Evolutionary conservation across 2,888 invertebrate species (phyloP), one percentile per base, ranked within the genome.

Genomic region (Trimorus sp.): DNA sequence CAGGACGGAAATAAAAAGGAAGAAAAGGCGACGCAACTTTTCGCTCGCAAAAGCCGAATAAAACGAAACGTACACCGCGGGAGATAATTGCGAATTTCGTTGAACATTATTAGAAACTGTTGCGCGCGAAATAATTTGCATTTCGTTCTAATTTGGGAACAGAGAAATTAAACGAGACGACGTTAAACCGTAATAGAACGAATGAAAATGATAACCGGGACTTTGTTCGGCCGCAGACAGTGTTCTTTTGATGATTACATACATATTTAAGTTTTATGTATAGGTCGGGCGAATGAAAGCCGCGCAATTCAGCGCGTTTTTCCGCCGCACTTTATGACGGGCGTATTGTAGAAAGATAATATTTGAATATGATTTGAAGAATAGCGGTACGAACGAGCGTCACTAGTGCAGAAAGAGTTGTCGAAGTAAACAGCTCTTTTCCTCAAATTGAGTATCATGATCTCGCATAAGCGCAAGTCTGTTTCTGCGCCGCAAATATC

Each of bases 71-170:
- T 38, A 38, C 7, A 38, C 11, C 38, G 40, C 37, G 48, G 11
- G 16, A 70, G 49, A 70, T 58, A 56, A 49, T 60, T 60, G 11
- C 38, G 36, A 56, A 12, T 59, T 49, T 59, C 26, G 36, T 16
- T 69, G 15, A 66, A 66, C 54, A 45, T 66, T 66, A 66, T 54
- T 36, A 56, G 66, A 40, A 66, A 45, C 58, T 53, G 59, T 60
- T 60, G 70, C 40, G 42, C 51, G 42, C 38, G 36, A 60, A 70
- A 51, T 70, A 59, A 70, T 51, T 70, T 40, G 51, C 66, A 42
- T 42, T 53, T 66, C 36, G 36, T 53, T 66, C 42, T 53, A 66
- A 66, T 42, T 66, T 66, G 14, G 42, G 45, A 56, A 54, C 66
- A n/a, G 54, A 54, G 16, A 56, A 40, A 54, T 54, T 42, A 26